Conservation (phyloP, 2,113 vertebrate genomes). For the Xiphophorus hellerii region DNA sequence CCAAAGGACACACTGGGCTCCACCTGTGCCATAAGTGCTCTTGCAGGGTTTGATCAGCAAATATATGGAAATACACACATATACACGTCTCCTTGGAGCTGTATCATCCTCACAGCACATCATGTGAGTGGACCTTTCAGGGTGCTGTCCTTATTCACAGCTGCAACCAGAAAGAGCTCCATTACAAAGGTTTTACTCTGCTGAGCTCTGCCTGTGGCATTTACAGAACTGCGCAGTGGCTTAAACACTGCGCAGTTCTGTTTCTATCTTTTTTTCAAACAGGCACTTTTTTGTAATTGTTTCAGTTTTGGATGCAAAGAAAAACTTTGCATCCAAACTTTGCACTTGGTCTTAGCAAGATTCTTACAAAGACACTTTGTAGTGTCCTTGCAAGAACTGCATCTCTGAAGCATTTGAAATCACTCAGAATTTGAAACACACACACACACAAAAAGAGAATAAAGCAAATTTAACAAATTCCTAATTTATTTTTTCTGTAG, state of each 20-base stretch:
- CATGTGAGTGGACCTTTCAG: background rate
- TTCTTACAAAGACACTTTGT: too few species aligned
- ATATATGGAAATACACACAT: constrained; percentile 4
- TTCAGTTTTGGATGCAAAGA: too few species aligned
- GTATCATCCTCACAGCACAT: constrained; percentile 31
- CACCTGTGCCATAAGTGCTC: constrained; percentile 35
- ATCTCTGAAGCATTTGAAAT: background rate
- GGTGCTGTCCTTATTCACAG: background rate
- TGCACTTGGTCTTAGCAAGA: too few species aligned
- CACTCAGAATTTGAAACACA: background rate
- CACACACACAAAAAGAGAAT: constrained; percentile 1
- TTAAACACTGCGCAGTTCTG: background rate
- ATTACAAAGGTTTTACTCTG: background rate
- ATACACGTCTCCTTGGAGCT: constrained; percentile 21
- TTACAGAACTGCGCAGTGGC: background rate
- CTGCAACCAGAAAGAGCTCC: constrained; percentile 28
- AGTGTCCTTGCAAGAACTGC: background rate
- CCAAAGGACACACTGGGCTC: constrained; percentile 48
- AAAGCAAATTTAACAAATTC: constrained; percentile 48
- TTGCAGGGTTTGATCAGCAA: constrained; percentile 36
- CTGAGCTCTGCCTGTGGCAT: background rate
- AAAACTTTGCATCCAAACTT: too few species aligned
- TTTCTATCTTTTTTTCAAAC: background rate
- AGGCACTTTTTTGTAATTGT: too few species aligned
- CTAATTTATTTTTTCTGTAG: constrained; percentile 75